These are phyloP conservation scores for Todiramphus chloris DNA, from an alignment of 2,113 vertebrate species.

Conservation along the genomic window DNA sequence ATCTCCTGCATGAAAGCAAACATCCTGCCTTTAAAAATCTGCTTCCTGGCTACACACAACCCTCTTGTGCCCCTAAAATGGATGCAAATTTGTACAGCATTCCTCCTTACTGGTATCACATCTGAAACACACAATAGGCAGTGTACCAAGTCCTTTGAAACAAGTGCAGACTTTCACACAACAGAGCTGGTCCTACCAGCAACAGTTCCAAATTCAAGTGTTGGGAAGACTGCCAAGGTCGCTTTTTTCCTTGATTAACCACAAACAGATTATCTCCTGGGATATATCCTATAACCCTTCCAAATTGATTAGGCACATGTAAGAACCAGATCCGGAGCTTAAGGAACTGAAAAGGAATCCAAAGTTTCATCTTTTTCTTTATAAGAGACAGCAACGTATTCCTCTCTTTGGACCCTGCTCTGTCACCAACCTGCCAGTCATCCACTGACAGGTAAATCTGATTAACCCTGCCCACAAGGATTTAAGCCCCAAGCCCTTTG, in stretches of 20 bases:
- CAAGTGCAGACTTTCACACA: not conserved
- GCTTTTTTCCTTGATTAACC: not conserved
- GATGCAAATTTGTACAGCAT: not conserved
- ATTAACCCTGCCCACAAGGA: not conserved
- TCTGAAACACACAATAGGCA: not conserved
- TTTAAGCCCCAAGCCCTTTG: not conserved
- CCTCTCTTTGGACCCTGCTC: not conserved
- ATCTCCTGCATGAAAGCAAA: conserved; percentile 72
- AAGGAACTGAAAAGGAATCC: not conserved
- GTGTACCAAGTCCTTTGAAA: not conserved
- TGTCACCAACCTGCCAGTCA: not conserved
- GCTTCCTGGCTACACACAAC: not conserved
- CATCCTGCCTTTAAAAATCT: not conserved
- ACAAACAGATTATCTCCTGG: not conserved
- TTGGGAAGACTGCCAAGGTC: not conserved
- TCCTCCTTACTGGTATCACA: not conserved
- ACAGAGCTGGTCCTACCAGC: not conserved
- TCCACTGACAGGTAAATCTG: not conserved
- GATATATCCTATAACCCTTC: not conserved
- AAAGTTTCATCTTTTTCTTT: not conserved
- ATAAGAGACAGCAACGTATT: not conserved
- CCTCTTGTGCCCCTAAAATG: not conserved
- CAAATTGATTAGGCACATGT: not conserved
- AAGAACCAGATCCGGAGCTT: not conserved
- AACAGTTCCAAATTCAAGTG: not conserved